phyloP scores from a whole-genome alignment of 2,113 vertebrate species.

The Pyxicephalus adspersus region DNA sequence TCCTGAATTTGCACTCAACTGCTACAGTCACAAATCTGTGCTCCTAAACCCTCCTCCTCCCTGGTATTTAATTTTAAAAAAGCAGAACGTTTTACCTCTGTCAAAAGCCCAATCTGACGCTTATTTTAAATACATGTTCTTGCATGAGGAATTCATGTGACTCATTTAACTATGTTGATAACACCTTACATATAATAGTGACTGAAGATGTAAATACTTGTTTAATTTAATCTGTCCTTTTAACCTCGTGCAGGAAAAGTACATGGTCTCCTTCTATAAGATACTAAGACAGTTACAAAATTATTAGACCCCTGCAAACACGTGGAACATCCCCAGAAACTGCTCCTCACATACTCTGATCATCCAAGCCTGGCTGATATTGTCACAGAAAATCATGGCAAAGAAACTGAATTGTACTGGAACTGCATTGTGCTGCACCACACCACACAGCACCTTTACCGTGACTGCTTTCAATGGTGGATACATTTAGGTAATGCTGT shows the following conservation, averaged over 20 bases:
- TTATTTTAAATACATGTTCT: not conserved
- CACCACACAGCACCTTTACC: too few relatives aligned
- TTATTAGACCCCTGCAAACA: too few relatives aligned
- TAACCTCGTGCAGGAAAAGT: not conserved
- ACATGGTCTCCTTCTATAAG: not conserved
- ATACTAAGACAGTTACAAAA: too few relatives aligned
- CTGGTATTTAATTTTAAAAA: not conserved
- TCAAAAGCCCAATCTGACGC: not conserved
- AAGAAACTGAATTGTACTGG: too few relatives aligned
- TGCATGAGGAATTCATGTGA: not conserved
- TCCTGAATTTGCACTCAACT: constrained; percentile 27
- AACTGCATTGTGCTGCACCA: too few relatives aligned
- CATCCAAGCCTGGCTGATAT: too few relatives aligned
- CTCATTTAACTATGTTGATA: not conserved
- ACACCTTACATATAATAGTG: too few relatives aligned
- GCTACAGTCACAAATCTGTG: not conserved
- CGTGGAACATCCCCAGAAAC: too few relatives aligned
- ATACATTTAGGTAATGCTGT: too few relatives aligned
- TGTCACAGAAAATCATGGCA: too few relatives aligned
- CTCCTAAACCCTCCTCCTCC: not conserved
- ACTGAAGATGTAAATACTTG: not conserved
- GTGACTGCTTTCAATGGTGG: too few relatives aligned
- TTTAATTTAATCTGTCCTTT: not conserved
- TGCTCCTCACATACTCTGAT: too few relatives aligned
- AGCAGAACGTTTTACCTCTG: constrained; percentile 6